These are phyloP conservation scores for Quadroppia sp. DNA, from an alignment of 2,888 invertebrate genomes.

Conservation along the genomic window DNA sequence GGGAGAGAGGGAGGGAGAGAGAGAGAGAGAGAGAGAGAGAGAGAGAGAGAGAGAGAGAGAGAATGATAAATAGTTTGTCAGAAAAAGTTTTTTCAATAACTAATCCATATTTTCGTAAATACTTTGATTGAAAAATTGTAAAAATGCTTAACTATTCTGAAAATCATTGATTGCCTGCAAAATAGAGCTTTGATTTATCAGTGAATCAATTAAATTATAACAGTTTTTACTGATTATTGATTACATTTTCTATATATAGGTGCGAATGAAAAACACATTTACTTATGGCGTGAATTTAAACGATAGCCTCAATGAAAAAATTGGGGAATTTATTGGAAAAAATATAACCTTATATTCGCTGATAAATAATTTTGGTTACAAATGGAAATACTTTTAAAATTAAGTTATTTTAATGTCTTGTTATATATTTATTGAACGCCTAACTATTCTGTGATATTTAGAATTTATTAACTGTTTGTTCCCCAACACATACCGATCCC, in stretches of 20 bases:
- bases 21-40: not conserved
- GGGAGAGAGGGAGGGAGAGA: too few species aligned
- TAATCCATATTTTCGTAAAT: constrained; percentile 17
- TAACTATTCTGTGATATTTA: not conserved
- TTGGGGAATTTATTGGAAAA: not conserved
- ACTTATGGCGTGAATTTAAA: not conserved
- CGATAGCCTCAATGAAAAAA: not conserved
- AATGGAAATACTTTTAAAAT: not conserved
- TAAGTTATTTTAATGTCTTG: constrained; percentile 14
- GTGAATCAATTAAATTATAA: constrained; percentile 12
- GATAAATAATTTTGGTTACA: not conserved
- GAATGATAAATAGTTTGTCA: constrained; percentile 26
- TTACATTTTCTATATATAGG: not conserved
- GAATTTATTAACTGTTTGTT: constrained; percentile 7
- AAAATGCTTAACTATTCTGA: not conserved
- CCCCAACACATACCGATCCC: not conserved
- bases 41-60: not conserved
- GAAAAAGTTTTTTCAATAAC: constrained; percentile 6
- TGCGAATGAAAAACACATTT: not conserved
- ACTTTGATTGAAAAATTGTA: constrained; percentile 8
- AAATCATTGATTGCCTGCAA: not conserved
- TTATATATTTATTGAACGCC: not conserved
- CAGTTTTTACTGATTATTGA: not conserved
- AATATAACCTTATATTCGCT: not conserved
- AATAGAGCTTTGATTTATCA: not conserved